Base-by-base conservation (phyloP, 2,797 vertebrate genomes). In the Chromis chromis region DNA sequence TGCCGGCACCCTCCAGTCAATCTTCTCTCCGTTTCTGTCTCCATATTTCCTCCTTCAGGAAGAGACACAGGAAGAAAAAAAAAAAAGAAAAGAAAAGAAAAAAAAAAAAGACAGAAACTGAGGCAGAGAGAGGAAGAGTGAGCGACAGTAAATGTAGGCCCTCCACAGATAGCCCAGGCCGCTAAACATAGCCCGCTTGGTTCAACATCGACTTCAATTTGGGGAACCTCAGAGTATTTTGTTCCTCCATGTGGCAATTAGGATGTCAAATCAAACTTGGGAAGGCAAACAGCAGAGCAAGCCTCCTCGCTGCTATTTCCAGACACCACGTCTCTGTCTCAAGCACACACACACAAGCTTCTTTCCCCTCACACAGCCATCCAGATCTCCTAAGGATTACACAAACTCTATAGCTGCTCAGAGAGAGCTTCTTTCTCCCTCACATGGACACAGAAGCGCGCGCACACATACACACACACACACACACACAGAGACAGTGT, bases 231-330 rank as follows among this genome's bases (percentile, higher is more conserved):
- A 84, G 90, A 92, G 92, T 90, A 93, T 94, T 94, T 94, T 91
- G 90, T 91, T 94, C 90, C 88, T 91, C 89, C 89, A 94, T 92
- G 88, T 93, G 93, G 93, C 92, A 94, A 93, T 94, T 94, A 94
- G 86, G 91, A 92, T 93, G 93, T 94, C 93, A 94, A 94, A 93
- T 94, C 91, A 92, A 92, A 93, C 91, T 86, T 90, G 79, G 89
- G 88, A 90, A 93, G 90, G 90, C 89, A 92, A 92, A 91, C 86
- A 88, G 90, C 90, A 76, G 89, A 88, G 83, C 79, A 82, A 90
- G 83, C 80, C 86, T 85, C 84, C 70, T 82, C 78, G 79, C 85
- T 91, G 90, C 90, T 93, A 92, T 92, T 92, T 93, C 70, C 83
- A 91, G 91, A 91, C 81, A 79, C 86, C 74, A 71, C 83, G 56